Evolutionary conservation across 2,113 vertebrate genomes (phyloP), one percentile per base, ranked within the genome.

Genomic region (Stegastes partitus): DNA sequence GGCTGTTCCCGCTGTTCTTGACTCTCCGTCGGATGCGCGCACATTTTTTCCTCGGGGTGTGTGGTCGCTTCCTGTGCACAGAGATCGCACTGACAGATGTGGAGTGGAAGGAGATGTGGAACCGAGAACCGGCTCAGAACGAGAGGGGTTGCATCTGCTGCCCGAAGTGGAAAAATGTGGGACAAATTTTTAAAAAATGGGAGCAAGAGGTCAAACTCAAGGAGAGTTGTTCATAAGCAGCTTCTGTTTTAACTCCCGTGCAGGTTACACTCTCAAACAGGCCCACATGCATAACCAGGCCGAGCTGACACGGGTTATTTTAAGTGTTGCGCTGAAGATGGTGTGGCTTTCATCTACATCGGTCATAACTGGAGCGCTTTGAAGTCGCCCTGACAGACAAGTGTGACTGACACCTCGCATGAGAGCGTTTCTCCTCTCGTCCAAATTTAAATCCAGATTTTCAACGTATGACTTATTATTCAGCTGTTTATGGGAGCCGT

Each of bases 71-170:
- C 88, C 90, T 83, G 82, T 70, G 81, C 53, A 47, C 15, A 68
- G 79, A 90, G 63, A 87, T 76, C 54, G 57, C 68, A 86, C 65
- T 85, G 91, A 92, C 91, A 90, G 89, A 89, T 82, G 87, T 73
- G 81, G 75, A 90, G 75, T 16, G 12, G 89, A 84, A 81, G 76
- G 47, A 82, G 65, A 75, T 55, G 49, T 11, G 55, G 39, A 77
- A 76, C 2, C 45, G 49, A 73, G 59, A 74, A 63, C 21, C 12
- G 56, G 49, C 18, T 66, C 6, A n/a, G n/a, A n/a, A n/a, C n/a
- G 4, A 12, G 65, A 23, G 15, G 28, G 19, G 16, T 21, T 11
- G 22, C 8, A 70, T 70, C 54, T 59, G 66, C 73, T 4, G 47
- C 51, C 19, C 18, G 25, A 54, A 57, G 28, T 19, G 21, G 25